phyloP scores from a whole-genome alignment of 2,113 vertebrate species.

The Motacilla tschutschensis region DNA sequence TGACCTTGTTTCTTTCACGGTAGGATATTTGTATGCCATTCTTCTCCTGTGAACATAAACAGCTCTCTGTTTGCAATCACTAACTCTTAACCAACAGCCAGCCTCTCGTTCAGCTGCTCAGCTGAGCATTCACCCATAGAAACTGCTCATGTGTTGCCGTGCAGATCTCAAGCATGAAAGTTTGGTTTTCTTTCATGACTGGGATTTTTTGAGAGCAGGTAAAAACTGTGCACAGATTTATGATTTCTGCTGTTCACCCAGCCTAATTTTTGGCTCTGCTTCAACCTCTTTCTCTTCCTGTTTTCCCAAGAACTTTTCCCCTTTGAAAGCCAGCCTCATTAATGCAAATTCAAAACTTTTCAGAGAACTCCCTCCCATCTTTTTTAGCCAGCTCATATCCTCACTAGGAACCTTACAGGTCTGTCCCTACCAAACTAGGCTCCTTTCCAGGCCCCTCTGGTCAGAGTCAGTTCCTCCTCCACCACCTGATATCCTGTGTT shows the following conservation, averaged over 20 bases:
- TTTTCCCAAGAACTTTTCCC: constrained; percentile 22
- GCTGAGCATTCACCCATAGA: not conserved
- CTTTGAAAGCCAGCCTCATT: constrained; percentile 23
- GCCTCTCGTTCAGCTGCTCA: not conserved
- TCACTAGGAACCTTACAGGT: not conserved
- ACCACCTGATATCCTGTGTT: constrained; percentile 23
- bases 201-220: not conserved
- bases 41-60: not conserved
- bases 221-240: constrained; percentile 24
- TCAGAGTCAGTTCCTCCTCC: not conserved
- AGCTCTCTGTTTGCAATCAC: not conserved
- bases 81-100: not conserved
- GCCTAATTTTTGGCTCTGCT: constrained; percentile 17
- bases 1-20: not conserved
- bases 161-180: not conserved
- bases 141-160: not conserved
- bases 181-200: not conserved
- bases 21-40: not conserved
- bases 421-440: not conserved
- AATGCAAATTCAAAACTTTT: constrained; percentile 31
- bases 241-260: constrained; percentile 11
- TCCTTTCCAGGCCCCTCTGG: not conserved
- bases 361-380: not conserved
- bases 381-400: not conserved
- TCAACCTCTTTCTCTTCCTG: constrained; percentile 47